These are phyloP conservation scores for Enteromius thamalakanensis DNA, from an alignment of 2,797 vertebrate genomes.

Conservation along the genomic window DNA sequence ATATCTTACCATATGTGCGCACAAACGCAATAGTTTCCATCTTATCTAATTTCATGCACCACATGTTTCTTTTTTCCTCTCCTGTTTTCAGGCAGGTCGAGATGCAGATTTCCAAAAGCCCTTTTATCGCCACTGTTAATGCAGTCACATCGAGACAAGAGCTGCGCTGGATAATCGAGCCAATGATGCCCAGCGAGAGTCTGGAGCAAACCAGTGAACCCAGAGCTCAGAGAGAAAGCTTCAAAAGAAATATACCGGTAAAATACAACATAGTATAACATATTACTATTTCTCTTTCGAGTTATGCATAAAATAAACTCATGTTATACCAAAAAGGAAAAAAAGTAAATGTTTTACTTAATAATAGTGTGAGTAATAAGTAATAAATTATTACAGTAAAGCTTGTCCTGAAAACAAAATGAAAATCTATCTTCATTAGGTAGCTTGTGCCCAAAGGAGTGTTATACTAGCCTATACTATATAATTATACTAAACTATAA, in stretches of 20 bases:
- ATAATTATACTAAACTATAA: neutral
- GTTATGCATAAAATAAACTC: neutral
- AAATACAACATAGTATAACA: too few species aligned
- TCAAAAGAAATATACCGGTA: neutral
- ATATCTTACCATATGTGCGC: neutral
- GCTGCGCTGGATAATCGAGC: constrained; percentile 88
- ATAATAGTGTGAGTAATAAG: neutral
- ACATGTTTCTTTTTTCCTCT: neutral
- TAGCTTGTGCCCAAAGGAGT: neutral
- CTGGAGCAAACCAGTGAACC: neutral
- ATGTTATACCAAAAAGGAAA: neutral
- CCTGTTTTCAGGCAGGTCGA: neutral
- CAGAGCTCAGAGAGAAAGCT: neutral
- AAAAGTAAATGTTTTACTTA: neutral
- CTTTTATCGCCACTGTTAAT: constrained; percentile 85
- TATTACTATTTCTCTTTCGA: neutral
- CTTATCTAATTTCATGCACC: neutral
- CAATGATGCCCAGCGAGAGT: constrained; percentile 73
- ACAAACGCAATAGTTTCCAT: neutral
- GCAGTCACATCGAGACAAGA: constrained; percentile 87
- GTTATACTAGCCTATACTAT: neutral
- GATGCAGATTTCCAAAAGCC: constrained; percentile 84
- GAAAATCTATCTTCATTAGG: neutral
- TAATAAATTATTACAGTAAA: neutral
- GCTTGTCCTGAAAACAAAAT: neutral